Evolutionary conservation across 2,888 invertebrate species (phyloP), one percentile per base, ranked within the genome.

Genomic region (Tetranychus truncatus): DNA sequence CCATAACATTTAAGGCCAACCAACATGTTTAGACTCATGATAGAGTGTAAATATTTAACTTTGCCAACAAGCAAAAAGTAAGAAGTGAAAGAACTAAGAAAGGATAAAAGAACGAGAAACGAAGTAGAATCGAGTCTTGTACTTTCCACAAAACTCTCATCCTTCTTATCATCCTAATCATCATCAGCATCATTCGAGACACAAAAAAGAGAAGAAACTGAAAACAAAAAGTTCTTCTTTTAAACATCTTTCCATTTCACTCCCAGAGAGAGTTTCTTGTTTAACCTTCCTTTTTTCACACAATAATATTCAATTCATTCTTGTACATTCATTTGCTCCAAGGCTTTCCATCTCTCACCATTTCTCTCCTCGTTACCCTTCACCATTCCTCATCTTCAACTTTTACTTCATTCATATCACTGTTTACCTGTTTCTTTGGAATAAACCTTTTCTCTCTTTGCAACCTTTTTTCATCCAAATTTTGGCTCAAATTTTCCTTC

Each of bases 1-100:
- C 55, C 55, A 15, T 6, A 55, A 55, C 55, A 55, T 55, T 55
- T 55, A 55, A 55, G 9, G 55, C 55, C 9, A 55, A 55, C 55
- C 55, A 55, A 55, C 55, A 55, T 55, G 55, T 55, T 55, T 55
- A 55, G 55, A 55, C 55, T 55, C 55, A 55, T 55, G 55, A 55
- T 55, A 55, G 6, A 55, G 55, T 55, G 55, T 55, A 55, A 55
- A 55, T 55, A 55, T 55, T 55, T 55, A 55, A 55, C 55, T 55
- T 55, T 9, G 55, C 55, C 55, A 55, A 55, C 55, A 55, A 55
- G 11, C 24, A 15, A 8, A 55, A 9, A 55, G 55, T 15, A 15
- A 55, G 15, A 55, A 55, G 9, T 15, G 11, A 55, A 55, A 15
- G 55, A 15, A 55, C 3, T 55, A 6, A 2, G 15, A 55, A 15